Conservation (phyloP, 2,888 invertebrate genomes). For the Cenopis cana region DNA sequence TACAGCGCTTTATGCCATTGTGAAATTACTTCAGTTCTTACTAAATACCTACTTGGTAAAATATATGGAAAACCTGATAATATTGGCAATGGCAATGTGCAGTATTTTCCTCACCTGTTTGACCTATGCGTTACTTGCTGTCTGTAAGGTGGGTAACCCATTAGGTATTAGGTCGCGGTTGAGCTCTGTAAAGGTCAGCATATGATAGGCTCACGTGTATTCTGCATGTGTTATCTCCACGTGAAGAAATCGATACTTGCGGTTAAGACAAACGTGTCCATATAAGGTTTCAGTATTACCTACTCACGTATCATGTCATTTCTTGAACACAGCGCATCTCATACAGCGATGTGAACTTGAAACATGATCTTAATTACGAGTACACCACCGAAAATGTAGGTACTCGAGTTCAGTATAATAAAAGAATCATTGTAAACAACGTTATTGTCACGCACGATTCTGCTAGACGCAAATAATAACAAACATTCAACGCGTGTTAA, state of each 20-base stretch:
- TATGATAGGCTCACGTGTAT: slow-evolving; percentile 27
- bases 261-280: slow-evolving; percentile 22
- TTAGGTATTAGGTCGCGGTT: slow-evolving; percentile 15
- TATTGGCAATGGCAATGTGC: not conserved
- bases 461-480: not conserved
- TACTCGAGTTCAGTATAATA: not conserved
- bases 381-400: not conserved
- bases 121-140: not conserved
- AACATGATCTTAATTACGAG: not conserved
- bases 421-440: not conserved
- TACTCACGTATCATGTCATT: slow-evolving; percentile 9
- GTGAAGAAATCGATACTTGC: slow-evolving; percentile 28
- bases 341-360: not conserved
- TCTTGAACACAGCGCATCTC: not conserved
- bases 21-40: not conserved
- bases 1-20: not conserved
- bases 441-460: not conserved
- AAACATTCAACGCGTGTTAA: not conserved
- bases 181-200: slow-evolving; percentile 30
- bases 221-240: slow-evolving; percentile 35
- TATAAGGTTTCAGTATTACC: slow-evolving; percentile 36
- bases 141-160: not conserved
- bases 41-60: not conserved
- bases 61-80: slow-evolving; percentile 18
- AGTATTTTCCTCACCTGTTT: slow-evolving; percentile 20